Base-by-base conservation (phyloP, 2,797 vertebrate species). In the Catharus ustulatus region DNA sequence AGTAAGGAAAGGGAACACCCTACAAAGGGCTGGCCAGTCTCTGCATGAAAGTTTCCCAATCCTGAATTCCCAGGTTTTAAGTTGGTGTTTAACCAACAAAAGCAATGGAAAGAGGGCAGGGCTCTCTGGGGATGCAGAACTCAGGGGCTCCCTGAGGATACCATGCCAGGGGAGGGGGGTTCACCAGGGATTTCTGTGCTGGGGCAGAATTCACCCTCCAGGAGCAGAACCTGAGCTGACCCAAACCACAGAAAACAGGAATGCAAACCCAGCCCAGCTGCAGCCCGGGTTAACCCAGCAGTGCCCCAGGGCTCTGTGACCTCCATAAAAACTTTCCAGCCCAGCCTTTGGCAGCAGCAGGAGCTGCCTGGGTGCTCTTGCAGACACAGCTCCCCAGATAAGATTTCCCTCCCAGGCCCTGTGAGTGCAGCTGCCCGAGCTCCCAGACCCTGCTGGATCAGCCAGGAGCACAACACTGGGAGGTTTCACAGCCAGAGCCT, bases 41-140 rank as follows among this genome's bases (percentile, higher is more conserved):
- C n/a, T 4, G 0, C 7, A 29, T 0, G 1, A 4, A 8, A 58
- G 14, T 59, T 42, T 29, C 73, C 4, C 58, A 49, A 0, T 4
- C 45, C 23, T 9, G 1, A 34, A 63, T 10, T 15, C 32, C 49
- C 23, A 27, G 22, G 21, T 51, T 80, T 71, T 22, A 5, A 15
- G 46, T n/a, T 9, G 4, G 4, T 40, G 5, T 19, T 45, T 4
- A 19, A 29, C 20, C 54, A 24, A 5, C 9, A 13, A 19, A 21
- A 84, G 67, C 21, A 21, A 0, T 5, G 8, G 6, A 2, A n/a
- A 6, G 9, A 3, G 11, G 18, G 8, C 17, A 36, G 62, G 0
- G 1, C 64, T 43, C 6, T 3, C 32, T 30, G 0, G 0, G 68
- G 64, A 4, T 5, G 19, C 57, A 7, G 59, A 29, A 2, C 38